These are phyloP conservation scores for Atrichornis clamosus DNA, from an alignment of 2,113 vertebrate species.

Conservation along the genomic window DNA sequence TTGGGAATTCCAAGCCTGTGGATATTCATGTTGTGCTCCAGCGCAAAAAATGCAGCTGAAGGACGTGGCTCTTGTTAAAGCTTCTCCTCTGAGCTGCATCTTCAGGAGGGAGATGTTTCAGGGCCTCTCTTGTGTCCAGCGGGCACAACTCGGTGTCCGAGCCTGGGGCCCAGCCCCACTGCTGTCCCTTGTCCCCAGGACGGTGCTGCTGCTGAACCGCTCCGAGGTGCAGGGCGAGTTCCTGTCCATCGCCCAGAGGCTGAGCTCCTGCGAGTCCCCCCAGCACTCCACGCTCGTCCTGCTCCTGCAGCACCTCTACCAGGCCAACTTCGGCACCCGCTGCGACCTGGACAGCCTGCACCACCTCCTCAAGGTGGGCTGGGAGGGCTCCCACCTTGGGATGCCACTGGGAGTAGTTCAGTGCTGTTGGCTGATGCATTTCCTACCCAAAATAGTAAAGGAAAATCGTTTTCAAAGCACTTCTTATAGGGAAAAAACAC, in stretches of 20 bases:
- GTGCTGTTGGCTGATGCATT: not conserved
- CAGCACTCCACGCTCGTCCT: constrained; percentile 70
- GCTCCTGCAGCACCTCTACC: constrained; percentile 88
- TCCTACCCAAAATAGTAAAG: not conserved
- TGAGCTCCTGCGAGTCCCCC: constrained; percentile 72
- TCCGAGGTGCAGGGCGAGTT: constrained; percentile 86
- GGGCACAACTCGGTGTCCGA: not conserved
- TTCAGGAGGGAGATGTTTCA: rapidly evolving
- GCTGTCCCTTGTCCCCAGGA: constrained; percentile 65
- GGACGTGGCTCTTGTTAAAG: not conserved
- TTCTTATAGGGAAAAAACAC: not conserved
- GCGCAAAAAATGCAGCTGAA: not conserved
- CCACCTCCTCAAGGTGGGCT: constrained; percentile 78
- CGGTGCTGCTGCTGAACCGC: constrained; percentile 89
- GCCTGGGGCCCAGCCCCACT: not conserved
- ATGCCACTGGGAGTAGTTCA: rapidly evolving
- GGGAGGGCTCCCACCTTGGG: rapidly evolving
- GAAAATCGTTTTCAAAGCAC: not conserved
- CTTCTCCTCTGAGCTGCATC: not conserved
- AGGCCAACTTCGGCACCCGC: constrained; percentile 82
- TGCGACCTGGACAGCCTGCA: constrained; percentile 78
- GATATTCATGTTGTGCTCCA: not conserved
- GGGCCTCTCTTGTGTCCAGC: rapidly evolving
- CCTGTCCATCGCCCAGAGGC: constrained; percentile 81
- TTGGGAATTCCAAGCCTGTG: not conserved